Base-by-base conservation (phyloP, 2,797 vertebrate species). In the Decapterus maruadsi region DNA sequence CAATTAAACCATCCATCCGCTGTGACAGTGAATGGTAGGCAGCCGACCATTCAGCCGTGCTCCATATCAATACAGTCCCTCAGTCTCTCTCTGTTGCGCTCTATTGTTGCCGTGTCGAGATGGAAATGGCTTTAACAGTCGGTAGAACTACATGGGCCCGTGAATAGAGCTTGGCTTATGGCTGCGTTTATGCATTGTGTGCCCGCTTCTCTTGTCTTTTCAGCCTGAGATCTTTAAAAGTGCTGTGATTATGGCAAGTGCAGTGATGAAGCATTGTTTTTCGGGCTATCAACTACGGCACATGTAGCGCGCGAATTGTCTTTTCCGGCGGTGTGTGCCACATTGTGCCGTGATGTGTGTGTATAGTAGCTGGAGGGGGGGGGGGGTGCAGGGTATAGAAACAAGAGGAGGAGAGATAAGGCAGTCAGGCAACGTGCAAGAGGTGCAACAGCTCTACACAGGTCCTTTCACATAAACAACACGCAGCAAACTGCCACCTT, bases 1-100 rank as follows among this genome's bases (percentile, higher is more conserved):
- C 89, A 91, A 93, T 92, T 90, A 92, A 92, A 90, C 82, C 90
- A 87, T 93, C 90, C 86, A 82, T 91, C 86, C 72, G 42, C 81
- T 80, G 73, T 85, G 86, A 87, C 86, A 83, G 79, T 87, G 86
- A 89, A 87, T 75, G 81, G 75, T 72, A 67, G 83, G 85, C 87
- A 75, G 81, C 54, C 62, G 76, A 79, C 85, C 88, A 83, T 91
- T 92, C 84, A 87, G 77, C 80, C n/a, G 77, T 19, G 62, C 86
- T 91, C 87, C 1, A 87, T 92, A 89, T 92, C 90, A 92, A 90
- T 87, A 77, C 79, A 79, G 73, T 87, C 87, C 84, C 91, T 71
- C 78, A 81, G 75, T 87, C 75, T 89, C 78, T 87, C 77, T 83
- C 77, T 74, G 69, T 69, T 86, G 84, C 19, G 34, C 68, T 72